Base-by-base conservation (phyloP, 2,888 invertebrate genomes). In the Chaetoderma sp. region DNA sequence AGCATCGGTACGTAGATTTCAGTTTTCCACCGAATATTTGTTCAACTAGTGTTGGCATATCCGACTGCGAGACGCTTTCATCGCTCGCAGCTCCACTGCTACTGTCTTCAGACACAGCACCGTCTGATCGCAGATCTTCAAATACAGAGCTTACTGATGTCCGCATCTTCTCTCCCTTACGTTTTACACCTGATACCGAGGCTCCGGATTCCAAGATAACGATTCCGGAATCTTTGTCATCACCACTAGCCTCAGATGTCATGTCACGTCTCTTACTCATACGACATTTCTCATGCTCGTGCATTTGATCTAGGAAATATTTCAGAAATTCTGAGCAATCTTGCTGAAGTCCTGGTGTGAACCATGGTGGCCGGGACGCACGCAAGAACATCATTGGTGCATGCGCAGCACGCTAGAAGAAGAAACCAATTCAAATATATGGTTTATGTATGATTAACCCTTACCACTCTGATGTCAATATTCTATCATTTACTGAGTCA, bases 241-340 rank as follows among this genome's bases (percentile, higher is more conserved):
- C 52, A 32, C 18, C 21, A 30, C 52, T 52, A 4, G 28, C 52
- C n/a, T 8, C 21, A 21, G 32, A 18, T n/a, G 52, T 18, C 13
- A 52, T 4, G 16, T 28, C 28, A 16, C 23, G 16, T 10, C 32
- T 16, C n/a, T n/a, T n/a, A n/a, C n/a, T n/a, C 30, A 28, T 32
- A 10, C 21, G 13, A 1, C 4, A 16, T n/a, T 52, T 52, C 52
- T 92, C 92, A 77, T 93, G 92, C 69, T 94, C 93, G 70, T 93
- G 92, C 61, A 95, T 84, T 62, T 91, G 87, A 83, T 93, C 92
- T 76, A 93, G 87, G 10, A 93, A 89, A 89, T 80, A 93, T 54
- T 93, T 92, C 61, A 94, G 87, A 86, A 93, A 94, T 86, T 95
- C 95, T 0, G 94, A 94, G 85, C 94, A 94, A 78, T 95, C 95